A percentile compares a stretch with the other conserved stretches of the same genome.
These are phyloP conservation scores for Rhadina sibilatrix DNA, from an alignment of 2,113 vertebrate species.

Conservation along the genomic window DNA sequence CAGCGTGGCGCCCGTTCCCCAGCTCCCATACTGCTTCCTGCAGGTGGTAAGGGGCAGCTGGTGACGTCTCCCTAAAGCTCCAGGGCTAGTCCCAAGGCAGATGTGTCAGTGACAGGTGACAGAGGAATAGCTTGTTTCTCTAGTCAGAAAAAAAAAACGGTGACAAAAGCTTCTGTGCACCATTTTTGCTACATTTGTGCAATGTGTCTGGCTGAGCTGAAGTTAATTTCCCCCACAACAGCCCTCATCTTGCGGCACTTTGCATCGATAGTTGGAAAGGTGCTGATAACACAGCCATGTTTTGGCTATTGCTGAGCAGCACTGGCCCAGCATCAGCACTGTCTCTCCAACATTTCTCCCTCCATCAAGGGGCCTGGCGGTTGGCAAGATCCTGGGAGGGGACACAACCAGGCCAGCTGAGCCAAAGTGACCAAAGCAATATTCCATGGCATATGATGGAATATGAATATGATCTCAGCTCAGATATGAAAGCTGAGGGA, in stretches of 20 bases:
- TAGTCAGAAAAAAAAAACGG: no score
- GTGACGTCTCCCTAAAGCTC: no score
- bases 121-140: background rate
- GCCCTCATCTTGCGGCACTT: background rate
- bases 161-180: accelerated
- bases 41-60: no score
- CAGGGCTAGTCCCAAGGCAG: no score
- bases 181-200: background rate
- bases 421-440: background rate
- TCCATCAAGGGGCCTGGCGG: no score
- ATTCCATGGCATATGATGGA: background rate
- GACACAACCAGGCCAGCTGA: background rate
- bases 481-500: background rate
- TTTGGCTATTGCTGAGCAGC: background rate
- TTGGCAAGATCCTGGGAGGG: background rate
- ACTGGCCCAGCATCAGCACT: background rate
- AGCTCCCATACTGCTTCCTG: background rate
- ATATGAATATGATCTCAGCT: background rate
- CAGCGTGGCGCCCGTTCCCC: accelerated
- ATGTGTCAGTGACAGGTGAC: background rate
- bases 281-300: background rate
- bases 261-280: background rate
- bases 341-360: background rate
- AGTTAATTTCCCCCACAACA: background rate
- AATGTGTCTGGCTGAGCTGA: background rate